Conservation (phyloP, 2,888 invertebrate species). For the Vesta saturnalis region DNA sequence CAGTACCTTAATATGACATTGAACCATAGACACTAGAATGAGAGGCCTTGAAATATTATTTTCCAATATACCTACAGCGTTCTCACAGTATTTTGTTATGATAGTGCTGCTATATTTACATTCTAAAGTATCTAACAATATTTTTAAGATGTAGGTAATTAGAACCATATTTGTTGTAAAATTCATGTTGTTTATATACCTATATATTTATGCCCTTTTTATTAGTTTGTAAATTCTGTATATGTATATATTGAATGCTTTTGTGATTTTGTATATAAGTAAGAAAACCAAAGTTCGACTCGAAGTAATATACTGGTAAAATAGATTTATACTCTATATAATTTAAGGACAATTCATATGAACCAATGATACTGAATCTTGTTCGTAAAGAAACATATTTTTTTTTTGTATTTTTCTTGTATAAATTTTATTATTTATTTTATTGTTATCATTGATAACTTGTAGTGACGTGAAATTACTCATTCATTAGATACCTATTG, state of each 20-base stretch:
- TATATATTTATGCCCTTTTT: slow-evolving; percentile 27
- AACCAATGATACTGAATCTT: slow-evolving; percentile 21
- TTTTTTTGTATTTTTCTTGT: slow-evolving; percentile 36
- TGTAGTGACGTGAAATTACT: slow-evolving; percentile 34
- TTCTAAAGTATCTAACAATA: slow-evolving; percentile 7
- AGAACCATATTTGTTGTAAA: slow-evolving; percentile 18
- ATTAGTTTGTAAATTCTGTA: slow-evolving; percentile 44
- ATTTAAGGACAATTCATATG: slow-evolving; percentile 35
- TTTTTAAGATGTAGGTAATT: slow-evolving; percentile 6
- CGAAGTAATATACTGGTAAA: slow-evolving; percentile 33
- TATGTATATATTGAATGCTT: slow-evolving; percentile 57
- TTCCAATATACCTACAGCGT: background rate
- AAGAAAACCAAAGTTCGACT: slow-evolving; percentile 55
- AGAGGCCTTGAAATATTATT: slow-evolving; percentile 32
- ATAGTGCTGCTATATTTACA: slow-evolving; percentile 6
- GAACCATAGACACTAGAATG: slow-evolving; percentile 29
- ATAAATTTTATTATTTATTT: slow-evolving; percentile 31
- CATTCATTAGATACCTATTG: slow-evolving; percentile 27
- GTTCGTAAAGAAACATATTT: slow-evolving; percentile 26
- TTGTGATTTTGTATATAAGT: slow-evolving; percentile 57
- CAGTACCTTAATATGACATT: slow-evolving; percentile 8
- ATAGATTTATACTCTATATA: slow-evolving; percentile 1
- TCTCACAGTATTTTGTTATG: slow-evolving; percentile 12
- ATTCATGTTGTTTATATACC: slow-evolving; percentile 27
- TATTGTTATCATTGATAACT: slow-evolving; percentile 22